These are phyloP conservation scores for Morone saxatilis DNA, from an alignment of 2,113 vertebrate genomes.

Conservation along the genomic window DNA sequence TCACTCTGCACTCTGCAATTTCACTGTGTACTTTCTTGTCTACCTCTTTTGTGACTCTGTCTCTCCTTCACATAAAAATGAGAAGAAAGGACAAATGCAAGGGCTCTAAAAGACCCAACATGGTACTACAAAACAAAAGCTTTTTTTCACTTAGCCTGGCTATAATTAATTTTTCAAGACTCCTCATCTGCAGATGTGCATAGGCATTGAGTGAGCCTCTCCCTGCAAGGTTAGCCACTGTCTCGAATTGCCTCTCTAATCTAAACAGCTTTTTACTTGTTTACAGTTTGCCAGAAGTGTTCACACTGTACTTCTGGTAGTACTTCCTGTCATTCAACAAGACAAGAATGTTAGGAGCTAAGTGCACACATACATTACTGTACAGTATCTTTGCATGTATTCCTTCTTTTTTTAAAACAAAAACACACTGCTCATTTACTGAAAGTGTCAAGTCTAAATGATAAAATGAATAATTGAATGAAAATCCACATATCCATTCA, in stretches of 20 bases:
- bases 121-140: conserved; percentile 41
- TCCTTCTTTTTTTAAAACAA: not conserved
- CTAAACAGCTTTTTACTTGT: conserved; percentile 44
- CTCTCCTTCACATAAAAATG: conserved; percentile 17
- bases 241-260: conserved; percentile 30
- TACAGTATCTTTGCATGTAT: not conserved
- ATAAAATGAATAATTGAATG: not conserved
- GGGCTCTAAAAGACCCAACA: conserved; percentile 33
- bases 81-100: conserved; percentile 45
- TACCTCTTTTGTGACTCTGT: not conserved
- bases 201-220: conserved; percentile 47
- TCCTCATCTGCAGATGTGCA: conserved; percentile 46
- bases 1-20: conserved; percentile 16
- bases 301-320: conserved; percentile 5
- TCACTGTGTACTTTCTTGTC: conserved; percentile 6
- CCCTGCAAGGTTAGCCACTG: conserved; percentile 58
- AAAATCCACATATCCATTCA: not conserved
- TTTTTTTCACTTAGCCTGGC: conserved; percentile 23
- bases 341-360: not conserved
- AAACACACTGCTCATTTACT: not conserved
- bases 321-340: conserved; percentile 10
- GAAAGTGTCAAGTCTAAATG: not conserved
- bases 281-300: conserved; percentile 44
- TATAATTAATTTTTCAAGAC: conserved; percentile 52
- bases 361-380: not conserved